Base-by-base conservation (phyloP, 2,888 invertebrate species). In the Tinea trinotella region DNA sequence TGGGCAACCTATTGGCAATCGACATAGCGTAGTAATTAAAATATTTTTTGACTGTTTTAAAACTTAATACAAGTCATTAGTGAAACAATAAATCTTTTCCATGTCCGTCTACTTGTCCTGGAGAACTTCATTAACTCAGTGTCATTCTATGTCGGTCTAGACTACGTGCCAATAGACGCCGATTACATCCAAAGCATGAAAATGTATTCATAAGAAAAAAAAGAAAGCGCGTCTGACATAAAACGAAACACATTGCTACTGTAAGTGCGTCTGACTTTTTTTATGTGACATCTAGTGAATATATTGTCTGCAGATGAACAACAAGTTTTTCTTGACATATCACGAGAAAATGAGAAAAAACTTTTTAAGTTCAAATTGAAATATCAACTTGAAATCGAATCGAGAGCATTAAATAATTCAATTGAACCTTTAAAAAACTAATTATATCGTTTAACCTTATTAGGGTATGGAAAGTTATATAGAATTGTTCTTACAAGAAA, bases 51-150 rank as follows among this genome's bases (percentile, higher is more conserved):
- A 13, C 7, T n/a, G 40, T 15, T 40, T 12, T 35, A 35, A 35
- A 35, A 12, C 4, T 63, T 61, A 65, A 66, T 64, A 17, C 64
- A 62, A 61, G 71, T 79, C 81, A 80, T 83, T 84, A 83, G 65
- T 62, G 64, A 52, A 57, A 71, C 63, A 70, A 84, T 83, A 83
- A 84, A 84, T 84, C 81, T 78, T 62, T 59, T 63, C 62, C 62
- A 67, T 67, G 75, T 74, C 65, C 60, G 61, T 71, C 66, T 65
- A 63, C 70, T 18, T 67, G 68, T 74, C 70, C 70, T 77, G 76
- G 74, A 79, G 74, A 76, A 76, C 80, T 81, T 81, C 77, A 84
- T 83, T 83, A 82, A 67, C 59, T n/a, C n/a, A n/a, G 72, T 70
- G 65, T 64, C 30, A 30, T 20, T 34, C n/a, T n/a, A n/a, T n/a